Percentiles rank a stretch among this genome's conserved stretches.
Conservation (phyloP, 30 jellyfish, hydroid and myxozoan genomes). For the Aurelia aurita region DNA sequence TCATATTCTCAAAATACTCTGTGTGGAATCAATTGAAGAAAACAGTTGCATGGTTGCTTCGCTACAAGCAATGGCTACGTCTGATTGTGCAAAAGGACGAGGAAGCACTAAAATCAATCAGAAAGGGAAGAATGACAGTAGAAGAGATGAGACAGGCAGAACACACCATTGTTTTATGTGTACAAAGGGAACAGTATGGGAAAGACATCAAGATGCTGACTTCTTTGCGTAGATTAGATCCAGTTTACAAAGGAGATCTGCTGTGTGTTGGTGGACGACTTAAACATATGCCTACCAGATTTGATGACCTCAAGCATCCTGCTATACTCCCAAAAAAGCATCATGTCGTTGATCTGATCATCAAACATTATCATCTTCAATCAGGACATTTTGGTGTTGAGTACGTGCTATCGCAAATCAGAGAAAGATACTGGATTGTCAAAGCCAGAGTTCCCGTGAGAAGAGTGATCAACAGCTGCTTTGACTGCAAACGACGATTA, state of each 20-base stretch:
- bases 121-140: slow-evolving; percentile 21
- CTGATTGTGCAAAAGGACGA: slow-evolving; percentile 10
- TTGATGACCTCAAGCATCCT: slow-evolving; percentile 30
- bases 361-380: slow-evolving; percentile 23
- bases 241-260: slow-evolving; percentile 10
- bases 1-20: slow-evolving; percentile 9
- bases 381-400: slow-evolving; percentile 39
- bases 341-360: slow-evolving; percentile 38
- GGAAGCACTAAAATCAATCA: not conserved
- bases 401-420: slow-evolving; percentile 25
- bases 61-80: slow-evolving; percentile 53
- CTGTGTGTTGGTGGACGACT: slow-evolving; percentile 55
- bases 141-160: slow-evolving; percentile 53
- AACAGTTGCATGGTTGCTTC: slow-evolving; percentile 63
- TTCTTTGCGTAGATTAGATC: slow-evolving; percentile 44
- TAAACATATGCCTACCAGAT: not conserved
- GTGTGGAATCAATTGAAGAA: slow-evolving; percentile 45
- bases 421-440: slow-evolving; percentile 17
- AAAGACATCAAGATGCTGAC: slow-evolving; percentile 35
- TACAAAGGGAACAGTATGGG: slow-evolving; percentile 43
- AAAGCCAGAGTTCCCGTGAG: not conserved
- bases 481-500: slow-evolving; percentile 1
- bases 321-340: slow-evolving; percentile 34
- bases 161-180: slow-evolving; percentile 13
- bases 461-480: not conserved